A percentile compares a stretch with the other conserved stretches of the same genome.
phyloP scores from a whole-genome alignment of 1,140 invertebrate species.

The Drosophila ironensis region DNA sequence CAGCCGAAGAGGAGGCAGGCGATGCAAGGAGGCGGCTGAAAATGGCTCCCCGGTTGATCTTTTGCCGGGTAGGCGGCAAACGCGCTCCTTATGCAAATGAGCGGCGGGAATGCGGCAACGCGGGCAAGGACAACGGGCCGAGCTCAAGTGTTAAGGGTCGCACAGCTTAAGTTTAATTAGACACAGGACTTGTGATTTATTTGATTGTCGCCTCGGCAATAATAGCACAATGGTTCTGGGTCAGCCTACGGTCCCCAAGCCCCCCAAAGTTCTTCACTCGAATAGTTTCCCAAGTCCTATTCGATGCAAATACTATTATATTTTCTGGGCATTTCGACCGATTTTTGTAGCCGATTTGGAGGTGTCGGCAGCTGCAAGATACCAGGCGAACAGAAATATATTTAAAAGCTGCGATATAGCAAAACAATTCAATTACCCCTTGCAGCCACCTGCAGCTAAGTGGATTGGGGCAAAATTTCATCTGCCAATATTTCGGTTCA shows the following conservation, averaged over 20 bases:
- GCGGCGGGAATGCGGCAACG: conserved; percentile 1
- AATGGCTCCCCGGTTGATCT: conserved; percentile 75
- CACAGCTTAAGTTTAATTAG: conserved; percentile 77
- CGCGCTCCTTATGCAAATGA: conserved; percentile 69
- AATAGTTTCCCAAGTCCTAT: conserved; percentile 40
- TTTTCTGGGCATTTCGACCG: too few species aligned
- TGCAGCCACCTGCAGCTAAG: too few species aligned
- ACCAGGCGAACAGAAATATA: too few species aligned
- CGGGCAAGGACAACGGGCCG: conserved; percentile 42
- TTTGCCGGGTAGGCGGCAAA: conserved; percentile 61
- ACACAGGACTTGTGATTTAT: conserved; percentile 70
- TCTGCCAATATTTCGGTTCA: too few species aligned
- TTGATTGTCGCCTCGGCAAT: conserved; percentile 55
- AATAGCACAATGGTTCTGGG: conserved; percentile 18
- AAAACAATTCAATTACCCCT: too few species aligned
- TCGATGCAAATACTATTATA: conserved; percentile 57
- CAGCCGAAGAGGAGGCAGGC: conserved; percentile 6
- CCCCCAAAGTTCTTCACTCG: neutral
- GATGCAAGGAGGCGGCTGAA: conserved; percentile 5
- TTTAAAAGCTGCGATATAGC: too few species aligned
- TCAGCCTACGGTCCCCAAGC: neutral
- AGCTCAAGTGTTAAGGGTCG: conserved; percentile 74
- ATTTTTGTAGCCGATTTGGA: too few species aligned
- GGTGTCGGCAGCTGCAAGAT: too few species aligned
- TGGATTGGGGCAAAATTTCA: too few species aligned